Percentiles rank a stretch among this genome's conserved stretches.
Conservation (phyloP, 1,140 invertebrate species). For the Drosophila guanche region DNA sequence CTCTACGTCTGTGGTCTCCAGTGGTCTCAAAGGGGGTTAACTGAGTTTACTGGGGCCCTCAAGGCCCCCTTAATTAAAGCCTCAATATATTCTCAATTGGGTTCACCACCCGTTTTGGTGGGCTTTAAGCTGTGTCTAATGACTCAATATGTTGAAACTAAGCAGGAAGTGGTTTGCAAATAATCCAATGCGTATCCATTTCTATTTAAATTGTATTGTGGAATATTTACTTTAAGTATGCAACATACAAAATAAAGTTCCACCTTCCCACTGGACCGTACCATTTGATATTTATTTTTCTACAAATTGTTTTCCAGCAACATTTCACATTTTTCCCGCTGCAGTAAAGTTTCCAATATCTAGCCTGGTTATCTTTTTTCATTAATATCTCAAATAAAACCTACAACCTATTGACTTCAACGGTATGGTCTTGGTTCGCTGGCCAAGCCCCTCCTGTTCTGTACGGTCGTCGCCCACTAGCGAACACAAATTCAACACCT, state of each 20-base stretch:
- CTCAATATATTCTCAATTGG: no score
- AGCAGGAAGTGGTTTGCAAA: no score
- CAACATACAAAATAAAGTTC: background rate
- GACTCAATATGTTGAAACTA: no score
- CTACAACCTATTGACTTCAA: slow-evolving; percentile 24
- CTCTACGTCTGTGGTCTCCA: no score
- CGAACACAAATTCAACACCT: no score
- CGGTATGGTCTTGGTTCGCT: background rate
- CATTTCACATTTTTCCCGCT: background rate
- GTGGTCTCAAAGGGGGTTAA: no score
- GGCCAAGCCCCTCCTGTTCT: slow-evolving; percentile 24
- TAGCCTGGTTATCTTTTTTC: background rate
- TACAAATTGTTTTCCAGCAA: background rate
- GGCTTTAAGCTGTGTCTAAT: no score
- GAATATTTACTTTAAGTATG: background rate
- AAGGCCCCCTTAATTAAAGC: no score
- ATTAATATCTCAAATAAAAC: slow-evolving; percentile 7
- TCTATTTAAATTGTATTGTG: no score
- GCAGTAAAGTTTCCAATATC: slow-evolving; percentile 13
- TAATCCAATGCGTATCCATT: no score
- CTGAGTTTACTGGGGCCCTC: no score
- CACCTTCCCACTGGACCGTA: background rate
- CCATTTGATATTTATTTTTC: slow-evolving; percentile 1
- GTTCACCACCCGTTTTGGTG: no score
- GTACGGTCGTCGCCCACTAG: background rate